Percentiles rank a stretch among this genome's conserved stretches.
phyloP scores from a whole-genome alignment of 2,888 invertebrate species.

The Busseola fusca region DNA sequence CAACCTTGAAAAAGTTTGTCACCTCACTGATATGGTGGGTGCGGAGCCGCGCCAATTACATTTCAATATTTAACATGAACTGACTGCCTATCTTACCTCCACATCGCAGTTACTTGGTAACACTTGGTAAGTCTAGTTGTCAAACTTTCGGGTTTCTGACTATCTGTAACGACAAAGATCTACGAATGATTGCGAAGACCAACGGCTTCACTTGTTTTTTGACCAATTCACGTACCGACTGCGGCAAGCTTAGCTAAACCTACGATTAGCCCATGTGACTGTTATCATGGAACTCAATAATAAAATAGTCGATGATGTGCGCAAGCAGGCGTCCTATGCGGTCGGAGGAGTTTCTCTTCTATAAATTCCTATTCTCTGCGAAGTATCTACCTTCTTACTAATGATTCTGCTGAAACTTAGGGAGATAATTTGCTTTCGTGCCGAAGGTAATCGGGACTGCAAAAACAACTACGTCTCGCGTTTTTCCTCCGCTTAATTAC shows the following conservation, averaged over 20 bases:
- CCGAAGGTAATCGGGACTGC: slow-evolving; percentile 19
- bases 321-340: neutral
- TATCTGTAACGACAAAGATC: neutral
- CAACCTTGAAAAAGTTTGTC: no score
- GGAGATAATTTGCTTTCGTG: slow-evolving; percentile 34
- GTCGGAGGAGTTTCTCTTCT: neutral
- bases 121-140: neutral
- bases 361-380: neutral
- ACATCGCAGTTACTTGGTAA: neutral
- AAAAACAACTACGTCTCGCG: neutral
- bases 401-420: neutral
- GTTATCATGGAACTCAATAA: neutral
- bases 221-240: no score
- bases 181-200: neutral
- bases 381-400: neutral
- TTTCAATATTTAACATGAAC: neutral
- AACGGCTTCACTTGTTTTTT: no score
- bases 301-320: neutral
- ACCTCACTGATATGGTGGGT: no score
- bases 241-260: no score
- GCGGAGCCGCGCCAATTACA: no score
- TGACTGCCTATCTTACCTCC: neutral
- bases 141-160: neutral
- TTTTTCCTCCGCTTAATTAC: slow-evolving; percentile 7
- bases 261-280: neutral